Evolutionary conservation across 1,140 invertebrate species (phyloP), one percentile per base, ranked within the genome.

Genomic region (Brachionus rubens): DNA sequence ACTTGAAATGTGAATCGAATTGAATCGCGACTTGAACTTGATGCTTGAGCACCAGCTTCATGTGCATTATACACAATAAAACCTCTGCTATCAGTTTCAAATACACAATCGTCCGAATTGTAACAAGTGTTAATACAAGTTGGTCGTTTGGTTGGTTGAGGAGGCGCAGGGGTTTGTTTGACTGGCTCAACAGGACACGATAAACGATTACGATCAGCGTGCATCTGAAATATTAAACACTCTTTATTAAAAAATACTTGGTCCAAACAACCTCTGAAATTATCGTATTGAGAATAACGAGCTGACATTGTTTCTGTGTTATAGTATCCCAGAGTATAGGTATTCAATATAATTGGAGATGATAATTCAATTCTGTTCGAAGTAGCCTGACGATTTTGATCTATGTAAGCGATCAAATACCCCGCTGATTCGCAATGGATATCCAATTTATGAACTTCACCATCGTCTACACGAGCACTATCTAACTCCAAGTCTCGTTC

Each of bases 251-350:
- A 30, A 21, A 26, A 41, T 3, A 72, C 68, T 40, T 72, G 68
- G 3, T 72, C 43, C 19, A 72, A n/a, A 24, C 68, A 72, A 21
- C 68, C 68, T 19, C 4, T 52, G 41, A 72, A 72, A 26, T 48
- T 33, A 12, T 54, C 47, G 19, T 26, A 50, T 52, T 21, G 46
- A 46, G 46, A 33, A 40, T 50, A 72, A 16, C 50, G 26, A 5
- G 46, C 16, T 1, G 68, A 72, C 46, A 72, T 19, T 2, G 41
- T 10, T 41, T 72, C 3, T 12, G 21, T 72, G 26, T 28, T 72
- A 52, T 50, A 72, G n/a, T 72, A 72, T n/a, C 68, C 68, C 9
- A 72, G 46, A 50, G 68, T 72, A 16, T 72, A 72, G n/a, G 46
- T 40, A 33, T 54, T 50, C 4, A 72, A 48, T 12, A 19, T 33